Evolutionary conservation across 2,113 vertebrate species (phyloP), one percentile per base, ranked within the genome.

Genomic region (Uria aalge): DNA sequence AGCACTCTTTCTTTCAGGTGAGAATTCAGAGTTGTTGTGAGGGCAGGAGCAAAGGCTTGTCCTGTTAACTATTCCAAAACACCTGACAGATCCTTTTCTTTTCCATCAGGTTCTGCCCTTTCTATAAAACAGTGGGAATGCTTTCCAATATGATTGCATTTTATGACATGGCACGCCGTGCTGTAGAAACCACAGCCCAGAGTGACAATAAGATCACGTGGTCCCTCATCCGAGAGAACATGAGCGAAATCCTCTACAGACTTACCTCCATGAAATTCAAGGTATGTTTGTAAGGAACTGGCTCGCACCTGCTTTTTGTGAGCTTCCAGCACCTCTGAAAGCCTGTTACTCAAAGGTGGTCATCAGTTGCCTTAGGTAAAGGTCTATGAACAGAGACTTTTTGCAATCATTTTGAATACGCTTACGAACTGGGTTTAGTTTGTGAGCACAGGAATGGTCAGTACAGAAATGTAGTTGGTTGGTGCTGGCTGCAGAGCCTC

Each of bases 131-230:
- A 0, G 99, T 99, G 60, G 99, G 99, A 57, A 99, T 99, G 97
- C 98, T 99, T 90, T 99, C 99, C 96, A 99, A 99, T 96, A 99
- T 98, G 98, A 99, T 99, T 36, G 96, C 99, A 0, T 99, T 99
- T 95, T 99, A 99, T 45, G 99, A 99, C 91, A 99, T 99, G 99
- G 99, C 99, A 9, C 99, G 99, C 30, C 99, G 99, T 92, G 99
- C 99, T 24, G 99, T 99, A 83, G 99, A 99, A 96, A 99, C 99
- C 94, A 99, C 99, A 14, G 99, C 99, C 67, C 99, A 99, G 97
- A 99, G 99, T 60, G 99, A 99, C 98, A 99, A 99, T 94, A 99
- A 99, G 97, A 99, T 99, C 97, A 99, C 99, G n/a, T 99, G 99
- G 99, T 97, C 99, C 92, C 99, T 99, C 95, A 99, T 99, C 98